Base-by-base conservation (phyloP, 2,113 vertebrate species). In the Malurus melanocephalus region DNA sequence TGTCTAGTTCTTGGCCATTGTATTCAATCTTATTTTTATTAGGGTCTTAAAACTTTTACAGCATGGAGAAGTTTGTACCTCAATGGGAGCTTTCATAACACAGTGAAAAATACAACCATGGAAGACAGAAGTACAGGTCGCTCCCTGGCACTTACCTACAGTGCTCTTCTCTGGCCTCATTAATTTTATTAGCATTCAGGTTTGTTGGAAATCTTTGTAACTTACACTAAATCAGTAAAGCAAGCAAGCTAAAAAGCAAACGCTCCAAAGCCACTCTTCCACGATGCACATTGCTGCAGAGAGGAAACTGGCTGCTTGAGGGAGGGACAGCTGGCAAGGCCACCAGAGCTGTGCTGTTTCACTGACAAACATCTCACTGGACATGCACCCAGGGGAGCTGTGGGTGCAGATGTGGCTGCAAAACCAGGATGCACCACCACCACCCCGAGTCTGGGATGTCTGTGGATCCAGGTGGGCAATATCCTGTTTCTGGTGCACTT, bases 21-120 rank as follows among this genome's bases (percentile, higher is more conserved):
- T 90, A 85, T 87, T 92, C 59, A 85, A 73, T 88, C 87, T 88
- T 87, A 51, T 88, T 92, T 94, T 94, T 90, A 95, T 93, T 81
- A 86, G 52, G 53, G 43, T 66, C 60, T 89, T 93, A 89, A 91
- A 90, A 74, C 42, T 76, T 67, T 86, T 86, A 60, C 88, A 75
- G 65, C 66, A 48, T 35, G 61, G 55, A 62, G 59, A 90, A 88
- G 45, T 84, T 75, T 73, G 73, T 88, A 72, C 65, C 62, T 91
- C 62, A 45, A 35, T 51, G 51, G 43, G 42, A 84, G 57, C 11
- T 88, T 91, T 90, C 73, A 69, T 85, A 86, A 79, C 14, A 40
- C 43, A 61, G 67, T 61, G 73, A 85, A 94, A 93, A 94, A 92
- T 30, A 57, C n/a, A 80, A 24, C 49, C 32, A 51, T 71, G 85